Base-by-base conservation (phyloP, 2,888 invertebrate genomes). In the Globia sparganii region DNA sequence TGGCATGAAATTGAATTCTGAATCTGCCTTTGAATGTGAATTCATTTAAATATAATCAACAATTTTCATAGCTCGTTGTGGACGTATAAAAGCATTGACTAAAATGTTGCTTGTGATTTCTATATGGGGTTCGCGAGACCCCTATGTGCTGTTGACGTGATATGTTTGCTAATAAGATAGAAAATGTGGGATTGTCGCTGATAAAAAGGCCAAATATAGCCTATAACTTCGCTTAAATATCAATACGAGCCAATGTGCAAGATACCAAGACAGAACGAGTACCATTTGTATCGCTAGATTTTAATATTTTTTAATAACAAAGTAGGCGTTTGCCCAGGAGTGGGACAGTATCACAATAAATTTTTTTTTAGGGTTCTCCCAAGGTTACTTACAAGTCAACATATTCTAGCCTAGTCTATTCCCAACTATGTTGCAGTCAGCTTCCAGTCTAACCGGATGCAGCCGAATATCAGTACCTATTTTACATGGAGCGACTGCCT, bases 1-100 rank as follows among this genome's bases (percentile, higher is more conserved):
- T 77, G 68, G 73, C 59, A 72, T 65, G 65, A 81, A 83, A 85
- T 81, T 77, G 67, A 83, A 85, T 85, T 83, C 37, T 15, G 61
- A 74, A 65, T 73, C 62, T 46, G 72, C 58, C 66, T 74, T 74
- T 83, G 73, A 74, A 69, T n/a, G 58, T 62, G 72, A 59, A 74
- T 74, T 70, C 34, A 74, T 78, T 72, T 72, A 66, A 81, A 84
- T 81, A 18, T 68, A 71, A 84, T 74, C 62, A 68, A 65, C 40
- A 64, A 67, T 64, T 64, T 75, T 65, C 61, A 28, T 70, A 49
- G 62, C 31, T 53, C 71, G 31, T 78, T 9, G 58, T 67, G 31
- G 15, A 59, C 6, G 34, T 64, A 65, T 64, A 34, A 31, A 82
- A 46, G 56, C 31, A 15, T 64, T 28, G 4, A 56, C 28, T 79